Conservation (phyloP, 1,140 invertebrate species). For the Drosophila ficusphila region DNA sequence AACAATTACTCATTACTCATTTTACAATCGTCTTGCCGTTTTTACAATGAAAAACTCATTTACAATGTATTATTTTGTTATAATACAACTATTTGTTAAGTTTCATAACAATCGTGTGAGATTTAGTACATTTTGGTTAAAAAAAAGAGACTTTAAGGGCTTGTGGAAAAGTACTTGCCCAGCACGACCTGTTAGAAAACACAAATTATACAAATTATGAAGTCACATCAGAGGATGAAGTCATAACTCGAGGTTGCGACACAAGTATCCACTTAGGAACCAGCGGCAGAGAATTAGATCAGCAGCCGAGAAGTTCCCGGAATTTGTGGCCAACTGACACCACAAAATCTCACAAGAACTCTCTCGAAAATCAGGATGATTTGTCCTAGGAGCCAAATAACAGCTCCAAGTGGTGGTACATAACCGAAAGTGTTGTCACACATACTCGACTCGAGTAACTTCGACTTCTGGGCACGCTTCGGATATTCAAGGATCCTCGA, state of each 20-base stretch:
- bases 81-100: background rate
- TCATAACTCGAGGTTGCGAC: conserved; percentile 4
- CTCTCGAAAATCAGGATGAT: background rate
- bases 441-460: conserved; percentile 36
- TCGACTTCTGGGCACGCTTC: conserved; percentile 38
- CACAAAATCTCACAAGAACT: too few relatives aligned
- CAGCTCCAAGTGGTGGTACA: too few relatives aligned
- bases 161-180: background rate
- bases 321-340: conserved; percentile 63
- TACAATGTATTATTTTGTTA: background rate
- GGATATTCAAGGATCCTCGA: background rate
- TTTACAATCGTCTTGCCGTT: too few relatives aligned
- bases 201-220: conserved; percentile 38
- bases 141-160: background rate
- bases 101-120: background rate
- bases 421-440: conserved; percentile 54
- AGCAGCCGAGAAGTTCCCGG: conserved; percentile 40
- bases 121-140: background rate
- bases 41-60: background rate
- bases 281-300: conserved; percentile 23
- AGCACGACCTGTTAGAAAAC: conserved; percentile 15
- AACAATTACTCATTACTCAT: too few relatives aligned
- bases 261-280: conserved; percentile 31
- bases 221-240: conserved; percentile 23
- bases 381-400: too few relatives aligned